Evolutionary conservation across 2,797 vertebrate species (phyloP).

Genomic region (Allobates femoralis): DNA sequence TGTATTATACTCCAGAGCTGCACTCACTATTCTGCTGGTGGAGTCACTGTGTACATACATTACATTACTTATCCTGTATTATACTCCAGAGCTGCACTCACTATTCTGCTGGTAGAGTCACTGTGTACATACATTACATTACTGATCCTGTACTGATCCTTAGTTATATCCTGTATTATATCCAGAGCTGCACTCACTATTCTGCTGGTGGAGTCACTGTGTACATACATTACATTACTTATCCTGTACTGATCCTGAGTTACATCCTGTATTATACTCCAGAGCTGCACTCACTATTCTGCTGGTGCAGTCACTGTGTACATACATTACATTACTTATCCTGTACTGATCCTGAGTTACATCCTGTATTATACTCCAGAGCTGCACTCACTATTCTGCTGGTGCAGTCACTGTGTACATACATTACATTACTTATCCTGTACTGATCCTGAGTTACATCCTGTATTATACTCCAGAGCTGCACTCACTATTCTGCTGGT

Average conservation of each 20-base stretch:
- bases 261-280: not conserved
- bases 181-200: too few species aligned
- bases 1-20: not conserved
- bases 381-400: too few species aligned
- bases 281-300: not conserved
- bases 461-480: too few species aligned
- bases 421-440: not conserved
- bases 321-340: not conserved
- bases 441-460: not conserved
- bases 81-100: too few species aligned
- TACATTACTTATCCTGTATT: not conserved
- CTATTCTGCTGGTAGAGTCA: not conserved
- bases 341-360: not conserved
- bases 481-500: too few species aligned
- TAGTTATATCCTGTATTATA: too few species aligned
- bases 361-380: too few species aligned
- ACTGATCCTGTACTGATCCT: not conserved
- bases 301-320: not conserved
- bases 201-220: not conserved
- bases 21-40: not conserved
- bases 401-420: not conserved
- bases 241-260: too few species aligned
- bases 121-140: conserved; percentile 6
- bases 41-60: not conserved
- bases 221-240: not conserved